These are phyloP conservation scores for Drosophila birchii DNA, from an alignment of 2,888 invertebrate species.

Conservation along the genomic window DNA sequence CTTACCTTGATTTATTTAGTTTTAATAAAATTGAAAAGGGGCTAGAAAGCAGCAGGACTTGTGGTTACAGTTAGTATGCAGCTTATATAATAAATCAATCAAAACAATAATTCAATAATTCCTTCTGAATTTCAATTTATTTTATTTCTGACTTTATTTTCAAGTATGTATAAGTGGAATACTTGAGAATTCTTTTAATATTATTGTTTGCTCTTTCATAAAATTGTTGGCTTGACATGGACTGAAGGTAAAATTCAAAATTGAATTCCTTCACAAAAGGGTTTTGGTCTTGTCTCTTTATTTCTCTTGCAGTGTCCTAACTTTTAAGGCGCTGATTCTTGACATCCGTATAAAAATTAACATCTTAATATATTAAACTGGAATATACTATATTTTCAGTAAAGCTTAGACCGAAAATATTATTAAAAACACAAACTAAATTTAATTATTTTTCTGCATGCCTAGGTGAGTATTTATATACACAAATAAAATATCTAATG, in stretches of 20 bases:
- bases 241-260: conserved; percentile 9
- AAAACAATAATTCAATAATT: neutral
- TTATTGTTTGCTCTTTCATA: neutral
- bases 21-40: neutral
- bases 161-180: no score
- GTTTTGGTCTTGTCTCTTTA: neutral
- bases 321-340: neutral
- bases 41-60: neutral
- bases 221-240: neutral
- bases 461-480: no score
- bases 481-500: neutral
- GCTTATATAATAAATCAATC: neutral
- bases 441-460: neutral
- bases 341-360: no score
- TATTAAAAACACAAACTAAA: neutral
- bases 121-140: neutral
- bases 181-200: neutral
- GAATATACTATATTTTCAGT: no score
- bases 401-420: neutral
- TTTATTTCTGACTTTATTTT: neutral
- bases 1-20: neutral
- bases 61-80: neutral
- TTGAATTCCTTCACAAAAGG: neutral
- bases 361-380: neutral
- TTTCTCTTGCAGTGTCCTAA: conserved; percentile 16